Conservation (phyloP, 2,888 invertebrate species). For the Melipona bicolor region DNA sequence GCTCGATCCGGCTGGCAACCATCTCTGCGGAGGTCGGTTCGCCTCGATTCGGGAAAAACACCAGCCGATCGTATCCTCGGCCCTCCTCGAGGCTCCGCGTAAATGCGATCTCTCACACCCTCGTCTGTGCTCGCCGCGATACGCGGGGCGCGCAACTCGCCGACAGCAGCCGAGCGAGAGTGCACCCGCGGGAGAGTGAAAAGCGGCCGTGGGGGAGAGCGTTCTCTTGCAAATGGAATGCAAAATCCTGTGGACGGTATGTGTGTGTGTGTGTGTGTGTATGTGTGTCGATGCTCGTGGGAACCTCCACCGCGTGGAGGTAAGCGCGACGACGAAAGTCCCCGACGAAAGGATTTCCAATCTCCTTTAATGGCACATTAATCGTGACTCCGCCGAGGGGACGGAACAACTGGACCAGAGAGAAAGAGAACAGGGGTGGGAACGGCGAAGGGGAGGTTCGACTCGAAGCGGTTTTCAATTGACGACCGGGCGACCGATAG, state of each 20-base stretch:
- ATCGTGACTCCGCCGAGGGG: constrained; percentile 68
- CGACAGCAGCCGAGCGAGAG: constrained; percentile 34
- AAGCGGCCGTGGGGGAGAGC: constrained; percentile 44
- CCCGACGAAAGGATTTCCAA: constrained; percentile 73
- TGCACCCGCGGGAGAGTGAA: constrained; percentile 64
- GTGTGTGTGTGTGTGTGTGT: constrained; percentile 31
- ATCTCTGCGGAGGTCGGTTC: not conserved
- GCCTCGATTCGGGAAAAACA: constrained; percentile 48
- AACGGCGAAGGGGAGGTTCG: constrained; percentile 21
- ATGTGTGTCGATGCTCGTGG: constrained; percentile 57
- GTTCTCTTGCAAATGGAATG: constrained; percentile 69
- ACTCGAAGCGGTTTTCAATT: constrained; percentile 65
- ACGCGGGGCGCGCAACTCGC: constrained; percentile 26
- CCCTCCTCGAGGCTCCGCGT: constrained; percentile 58
- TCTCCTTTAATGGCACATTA: constrained; percentile 74
- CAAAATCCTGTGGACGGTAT: constrained; percentile 64
- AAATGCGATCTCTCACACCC: constrained; percentile 66
- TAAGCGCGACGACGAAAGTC: constrained; percentile 65
- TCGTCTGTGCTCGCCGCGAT: not conserved
- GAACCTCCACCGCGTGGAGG: constrained; percentile 44
- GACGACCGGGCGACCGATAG: constrained; percentile 63
- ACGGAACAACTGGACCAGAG: constrained; percentile 37
- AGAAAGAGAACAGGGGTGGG: constrained; percentile 6
- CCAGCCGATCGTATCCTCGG: constrained; percentile 48
- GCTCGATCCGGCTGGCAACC: not conserved